Evolutionary conservation across 2,113 vertebrate genomes (phyloP), one percentile per base, ranked within the genome.

Genomic region (Lophotis ruficrista): DNA sequence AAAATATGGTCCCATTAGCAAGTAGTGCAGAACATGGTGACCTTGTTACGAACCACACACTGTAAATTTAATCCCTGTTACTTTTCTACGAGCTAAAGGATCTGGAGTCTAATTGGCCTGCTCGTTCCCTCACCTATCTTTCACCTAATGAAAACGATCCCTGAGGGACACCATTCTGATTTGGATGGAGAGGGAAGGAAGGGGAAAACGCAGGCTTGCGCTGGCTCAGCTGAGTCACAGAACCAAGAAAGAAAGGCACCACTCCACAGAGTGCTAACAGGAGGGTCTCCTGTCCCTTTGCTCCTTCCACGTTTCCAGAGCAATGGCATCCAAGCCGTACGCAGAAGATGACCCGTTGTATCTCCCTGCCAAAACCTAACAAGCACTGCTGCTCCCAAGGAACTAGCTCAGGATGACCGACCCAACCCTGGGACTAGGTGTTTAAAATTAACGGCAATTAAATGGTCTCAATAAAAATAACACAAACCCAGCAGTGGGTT

Each of bases 1-100:
- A 76, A 94, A 95, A 92, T 93, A 87, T 7, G 16, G 53, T 64
- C 20, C 69, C 23, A 62, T 94, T 89, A 93, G 60, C 7, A 80
- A 57, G 56, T 2, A 13, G 71, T 53, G 73, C 86, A 82, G 94
- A 95, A 75, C 90, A 56, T 4, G 4, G 20, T 92, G 92, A 94
- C 90, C 92, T 93, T 89, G 88, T 81, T 83, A 62, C 1, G 2
- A 64, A 53, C 47, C 54, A 37, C 33, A 60, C 22, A 5, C 51
- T 31, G 38, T 73, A 90, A 86, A 90, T 93, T 78, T 45, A 90
- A 82, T 92, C 76, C 56, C 69, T 57, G 17, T 68, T 86, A 71
- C 60, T 90, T 66, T 65, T 33, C 71, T 66, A 3, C 1, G 31
- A 90, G 68, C 58, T 88, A 0, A 38, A 54, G 54, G 47, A 77